phyloP scores from a whole-genome alignment of 2,113 vertebrate species.

The Dicrurus megarhynchus region DNA sequence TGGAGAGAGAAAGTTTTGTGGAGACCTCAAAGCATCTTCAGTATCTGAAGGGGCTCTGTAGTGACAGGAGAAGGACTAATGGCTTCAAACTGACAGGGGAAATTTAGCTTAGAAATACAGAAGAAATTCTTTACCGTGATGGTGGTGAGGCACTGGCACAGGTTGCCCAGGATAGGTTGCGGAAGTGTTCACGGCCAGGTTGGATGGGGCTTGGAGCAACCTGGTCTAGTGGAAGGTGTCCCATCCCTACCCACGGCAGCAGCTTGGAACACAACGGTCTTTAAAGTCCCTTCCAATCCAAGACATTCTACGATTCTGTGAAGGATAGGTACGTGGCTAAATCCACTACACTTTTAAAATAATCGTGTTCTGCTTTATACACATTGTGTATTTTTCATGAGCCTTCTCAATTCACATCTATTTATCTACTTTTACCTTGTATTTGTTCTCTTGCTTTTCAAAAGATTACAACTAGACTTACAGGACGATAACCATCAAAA shows the following conservation, averaged over 20 bases:
- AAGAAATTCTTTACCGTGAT: not conserved
- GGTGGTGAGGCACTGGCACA: not conserved
- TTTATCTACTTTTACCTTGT: not conserved
- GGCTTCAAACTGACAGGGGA: not conserved
- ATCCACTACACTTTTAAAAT: not conserved
- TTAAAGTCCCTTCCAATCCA: not conserved
- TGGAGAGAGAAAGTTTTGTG: not conserved
- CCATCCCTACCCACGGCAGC: not conserved
- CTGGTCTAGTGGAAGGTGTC: not conserved
- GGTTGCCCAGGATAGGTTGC: not conserved
- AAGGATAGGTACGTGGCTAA: not conserved
- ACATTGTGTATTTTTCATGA: not conserved
- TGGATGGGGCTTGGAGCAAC: not conserved
- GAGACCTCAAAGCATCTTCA: not conserved
- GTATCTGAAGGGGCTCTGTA: not conserved
- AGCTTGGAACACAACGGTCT: not conserved
- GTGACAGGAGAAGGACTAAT: not conserved
- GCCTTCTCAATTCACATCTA: not conserved
- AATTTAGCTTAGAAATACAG: not conserved
- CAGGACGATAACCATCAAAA: not conserved
- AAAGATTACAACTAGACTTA: not conserved
- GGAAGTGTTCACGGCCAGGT: rapidly evolving
- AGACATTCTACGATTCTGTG: not conserved
- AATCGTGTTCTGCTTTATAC: not conserved
- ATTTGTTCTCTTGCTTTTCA: not conserved